Conservation (phyloP, 2,797 vertebrate genomes). For the Martes flavigula region DNA sequence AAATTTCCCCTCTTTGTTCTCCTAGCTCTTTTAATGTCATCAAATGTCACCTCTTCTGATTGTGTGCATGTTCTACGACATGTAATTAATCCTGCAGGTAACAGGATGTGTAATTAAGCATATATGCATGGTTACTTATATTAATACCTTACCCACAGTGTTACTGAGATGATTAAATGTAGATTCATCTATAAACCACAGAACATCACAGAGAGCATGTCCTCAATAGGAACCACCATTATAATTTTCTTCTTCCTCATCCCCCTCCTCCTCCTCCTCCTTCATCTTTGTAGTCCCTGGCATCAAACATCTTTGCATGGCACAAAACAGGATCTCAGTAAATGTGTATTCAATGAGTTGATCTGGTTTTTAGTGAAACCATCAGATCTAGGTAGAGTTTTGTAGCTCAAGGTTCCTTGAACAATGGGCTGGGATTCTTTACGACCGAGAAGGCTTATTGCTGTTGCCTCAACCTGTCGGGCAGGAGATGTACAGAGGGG, state of each 20-base stretch:
- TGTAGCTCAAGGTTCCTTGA: not conserved
- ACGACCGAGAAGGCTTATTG: not conserved
- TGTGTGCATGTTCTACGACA: conserved; percentile 67
- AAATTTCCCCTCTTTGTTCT: conserved; percentile 71
- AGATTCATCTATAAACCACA: not conserved
- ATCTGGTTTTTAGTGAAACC: conserved; percentile 6
- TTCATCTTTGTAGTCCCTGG: not conserved
- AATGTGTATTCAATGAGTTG: not conserved
- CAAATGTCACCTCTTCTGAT: conserved; percentile 70
- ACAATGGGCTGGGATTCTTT: not conserved
- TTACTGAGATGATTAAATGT: not conserved
- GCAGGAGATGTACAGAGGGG: not conserved
- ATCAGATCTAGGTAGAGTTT: not conserved
- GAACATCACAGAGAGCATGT: not conserved
- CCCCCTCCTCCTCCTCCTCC: not conserved
- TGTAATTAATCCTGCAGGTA: conserved; percentile 73
- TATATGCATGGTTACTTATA: conserved; percentile 61
- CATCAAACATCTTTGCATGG: not conserved
- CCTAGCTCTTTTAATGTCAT: conserved; percentile 70
- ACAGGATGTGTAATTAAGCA: conserved; percentile 72
- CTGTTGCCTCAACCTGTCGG: not conserved
- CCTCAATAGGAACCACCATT: not conserved
- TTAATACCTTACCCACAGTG: not conserved
- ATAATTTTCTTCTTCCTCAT: not conserved
- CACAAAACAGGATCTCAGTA: not conserved